Conservation (phyloP, 2,113 vertebrate species). For the Montifringilla adamsi region DNA sequence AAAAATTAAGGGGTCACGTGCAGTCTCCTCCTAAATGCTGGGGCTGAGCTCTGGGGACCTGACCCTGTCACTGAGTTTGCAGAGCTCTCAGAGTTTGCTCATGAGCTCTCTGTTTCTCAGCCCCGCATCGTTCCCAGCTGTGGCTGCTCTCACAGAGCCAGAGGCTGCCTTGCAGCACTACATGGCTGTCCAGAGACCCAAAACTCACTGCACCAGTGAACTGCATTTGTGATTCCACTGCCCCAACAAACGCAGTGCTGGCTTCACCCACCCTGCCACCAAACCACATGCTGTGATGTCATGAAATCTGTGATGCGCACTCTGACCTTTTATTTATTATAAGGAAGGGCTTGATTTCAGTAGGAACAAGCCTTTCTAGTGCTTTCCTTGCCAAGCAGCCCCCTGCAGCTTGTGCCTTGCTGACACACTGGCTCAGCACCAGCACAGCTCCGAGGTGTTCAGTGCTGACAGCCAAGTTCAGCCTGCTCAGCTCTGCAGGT, state of each 20-base stretch:
- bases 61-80: neutral
- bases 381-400: neutral
- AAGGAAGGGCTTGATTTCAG: neutral
- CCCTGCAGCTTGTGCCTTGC: neutral
- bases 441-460: neutral
- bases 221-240: neutral
- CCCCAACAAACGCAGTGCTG: neutral
- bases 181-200: neutral
- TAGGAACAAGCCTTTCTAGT: neutral
- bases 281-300: rapidly evolving
- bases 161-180: rapidly evolving
- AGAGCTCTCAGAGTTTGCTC: neutral
- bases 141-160: neutral
- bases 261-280: neutral
- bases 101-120: neutral
- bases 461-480: neutral
- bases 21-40: neutral
- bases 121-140: rapidly evolving
- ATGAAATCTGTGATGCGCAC: rapidly evolving
- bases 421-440: neutral
- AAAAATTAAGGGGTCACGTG: neutral
- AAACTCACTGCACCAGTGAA: neutral
- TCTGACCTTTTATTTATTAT: neutral
- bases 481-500: neutral
- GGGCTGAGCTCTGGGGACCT: neutral